Base-by-base conservation (phyloP, 2,888 invertebrate genomes). In the Sphecodes monilicornis region DNA sequence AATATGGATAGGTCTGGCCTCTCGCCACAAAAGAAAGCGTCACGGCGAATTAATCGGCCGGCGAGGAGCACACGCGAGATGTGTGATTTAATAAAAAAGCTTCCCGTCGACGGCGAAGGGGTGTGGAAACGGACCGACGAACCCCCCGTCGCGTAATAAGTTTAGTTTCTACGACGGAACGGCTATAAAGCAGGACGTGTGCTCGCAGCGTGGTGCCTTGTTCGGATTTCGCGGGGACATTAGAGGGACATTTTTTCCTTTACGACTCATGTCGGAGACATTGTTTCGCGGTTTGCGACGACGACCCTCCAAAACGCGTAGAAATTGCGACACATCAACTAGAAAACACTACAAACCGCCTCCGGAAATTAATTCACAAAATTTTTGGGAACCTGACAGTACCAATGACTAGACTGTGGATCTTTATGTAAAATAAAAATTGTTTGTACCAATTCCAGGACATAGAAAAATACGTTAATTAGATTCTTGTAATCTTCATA, bases 121-220 rank as follows among this genome's bases (percentile, higher is more conserved):
- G 86, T 88, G 88, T 88, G 88, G 86, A 83, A 80, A 79, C 80
- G 85, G 70, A 78, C 75, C 68, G 69, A 80, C 32, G 50, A n/a
- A 22, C 84, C 91, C 86, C 86, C 92, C 89, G 90, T 85, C 77
- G 93, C 80, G 94, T 94, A 94, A 94, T 94, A 94, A 94, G 94
- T 94, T 94, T 94, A 94, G 94, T 94, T 94, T 93, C 94, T 91
- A 91, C 92, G 93, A 91, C 89, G 93, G 93, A 92, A 93, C 91
- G 81, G 80, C 92, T 93, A 93, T 94, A 94, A 94, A 94, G 92
- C 92, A 92, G 90, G 90, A 89, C 90, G 90, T 85, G 75, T 88
- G 71, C 39, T 76, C 90, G 77, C 93, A 91, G 93, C 91, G 80
- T 92, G 92, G 84, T 80, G 86, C 84, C 88, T 78, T 84, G 87